Conservation (phyloP, 2,888 invertebrate species). For the Drosophila histrio region DNA sequence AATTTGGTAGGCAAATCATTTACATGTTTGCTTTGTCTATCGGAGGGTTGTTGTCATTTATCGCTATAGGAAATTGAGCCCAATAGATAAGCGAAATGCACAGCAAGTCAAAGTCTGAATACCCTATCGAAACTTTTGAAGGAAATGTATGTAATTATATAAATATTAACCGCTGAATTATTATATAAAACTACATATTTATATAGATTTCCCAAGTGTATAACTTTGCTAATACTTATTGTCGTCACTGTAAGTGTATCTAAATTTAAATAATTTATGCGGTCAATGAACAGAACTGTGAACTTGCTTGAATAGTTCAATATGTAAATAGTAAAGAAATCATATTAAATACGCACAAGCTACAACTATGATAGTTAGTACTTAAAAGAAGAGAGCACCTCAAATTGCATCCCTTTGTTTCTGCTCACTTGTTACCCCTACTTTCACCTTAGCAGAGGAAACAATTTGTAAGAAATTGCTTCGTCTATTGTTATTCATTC, state of each 20-base stretch:
- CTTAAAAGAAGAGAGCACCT: not conserved
- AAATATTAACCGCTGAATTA: not conserved
- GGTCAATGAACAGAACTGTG: constrained; percentile 50
- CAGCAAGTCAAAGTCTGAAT: constrained; percentile 11
- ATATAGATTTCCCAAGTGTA: not conserved
- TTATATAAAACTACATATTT: not conserved
- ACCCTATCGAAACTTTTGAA: constrained; percentile 10
- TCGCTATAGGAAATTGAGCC: constrained; percentile 20
- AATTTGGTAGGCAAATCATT: constrained; percentile 17
- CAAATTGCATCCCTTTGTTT: not conserved
- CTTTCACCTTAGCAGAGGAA: constrained; percentile 37
- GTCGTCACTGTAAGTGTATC: not conserved
- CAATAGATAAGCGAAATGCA: not conserved
- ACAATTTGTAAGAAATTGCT: constrained; percentile 45
- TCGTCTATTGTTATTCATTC: constrained; percentile 21
- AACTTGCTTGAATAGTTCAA: constrained; percentile 28
- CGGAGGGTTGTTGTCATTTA: constrained; percentile 20
- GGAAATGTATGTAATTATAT: not conserved
- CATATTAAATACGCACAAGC: not conserved
- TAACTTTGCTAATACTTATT: not conserved
- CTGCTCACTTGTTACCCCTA: not conserved
- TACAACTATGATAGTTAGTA: not conserved
- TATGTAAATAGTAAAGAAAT: constrained; percentile 14
- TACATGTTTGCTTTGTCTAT: constrained; percentile 18
- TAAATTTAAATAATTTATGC: constrained; percentile 44